Evolutionary conservation across 2,888 invertebrate species (phyloP), one percentile per base, ranked within the genome.

Genomic region (Halictus ligatus): DNA sequence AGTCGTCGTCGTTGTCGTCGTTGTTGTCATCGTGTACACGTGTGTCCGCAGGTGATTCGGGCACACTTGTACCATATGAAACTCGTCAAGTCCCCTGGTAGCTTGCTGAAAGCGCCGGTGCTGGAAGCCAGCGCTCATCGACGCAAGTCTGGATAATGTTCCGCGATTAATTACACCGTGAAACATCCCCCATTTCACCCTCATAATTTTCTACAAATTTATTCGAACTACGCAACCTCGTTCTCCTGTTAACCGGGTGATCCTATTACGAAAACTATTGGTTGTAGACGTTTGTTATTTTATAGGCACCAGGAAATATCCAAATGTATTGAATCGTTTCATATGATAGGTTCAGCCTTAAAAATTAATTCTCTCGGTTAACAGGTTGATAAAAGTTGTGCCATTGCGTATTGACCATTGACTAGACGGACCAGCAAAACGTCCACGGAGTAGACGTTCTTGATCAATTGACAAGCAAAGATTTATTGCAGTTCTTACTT

Each of bases 41-140:
- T 78, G 87, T 73, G 81, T 58, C 80, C 76, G 84, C 76, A 77
- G 81, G 71, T 88, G 72, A 81, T 79, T 77, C 76, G 43, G 29
- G 74, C 76, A 69, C 67, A 78, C 58, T 78, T 81, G 75, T 78
- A 58, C 15, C 80, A 69, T 80, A 18, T 71, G 40, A 80, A 76
- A 64, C 80, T 80, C 77, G 54, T 76, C 69, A 40, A 40, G 35
- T 54, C 15, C 73, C 58, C 35, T n/a, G n/a, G n/a, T n/a, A n/a
- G n/a, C n/a, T n/a, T 48, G 40, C 60, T 78, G 64, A 78, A 81
- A 81, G 87, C 86, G 75, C 72, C 54, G 69, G n/a, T n/a, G 18
- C 71, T 21, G 69, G 74, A 74, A 75, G 48, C 58, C 40, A 48
- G 18, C 35, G 25, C 13, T 46, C 40, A 50, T 48, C 13, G 46